Evolutionary conservation across 1,140 invertebrate genomes (phyloP).

Genomic region (Rhopalosiphum padi): DNA sequence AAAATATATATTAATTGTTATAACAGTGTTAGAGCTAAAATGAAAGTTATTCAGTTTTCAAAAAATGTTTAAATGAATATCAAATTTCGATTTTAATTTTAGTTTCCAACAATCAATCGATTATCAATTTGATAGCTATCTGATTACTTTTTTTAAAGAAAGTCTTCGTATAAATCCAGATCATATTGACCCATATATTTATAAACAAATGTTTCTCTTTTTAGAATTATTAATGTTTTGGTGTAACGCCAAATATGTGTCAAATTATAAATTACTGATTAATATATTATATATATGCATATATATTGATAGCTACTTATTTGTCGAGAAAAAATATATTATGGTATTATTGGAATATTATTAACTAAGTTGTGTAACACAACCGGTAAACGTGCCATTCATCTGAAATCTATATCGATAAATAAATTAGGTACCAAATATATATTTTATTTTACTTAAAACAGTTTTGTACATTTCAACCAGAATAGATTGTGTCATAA

Average conservation of each 20-base stretch:
- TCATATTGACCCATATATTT: slow-evolving; percentile 39
- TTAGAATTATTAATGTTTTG: slow-evolving; percentile 13
- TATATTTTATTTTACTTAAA: background rate
- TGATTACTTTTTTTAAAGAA: background rate
- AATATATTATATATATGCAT: too few species aligned
- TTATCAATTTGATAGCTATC: background rate
- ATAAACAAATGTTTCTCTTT: slow-evolving; percentile 18
- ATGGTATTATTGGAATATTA: background rate
- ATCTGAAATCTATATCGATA: background rate
- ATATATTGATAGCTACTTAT: background rate
- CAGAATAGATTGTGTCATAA: background rate
- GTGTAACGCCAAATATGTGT: slow-evolving; percentile 13
- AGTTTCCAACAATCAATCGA: background rate
- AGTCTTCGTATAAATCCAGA: background rate
- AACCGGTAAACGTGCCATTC: background rate
- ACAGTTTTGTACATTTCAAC: background rate
- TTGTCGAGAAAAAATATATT: background rate
- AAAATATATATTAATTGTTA: background rate
- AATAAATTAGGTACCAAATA: background rate
- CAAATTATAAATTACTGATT: background rate
- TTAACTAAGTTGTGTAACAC: background rate
- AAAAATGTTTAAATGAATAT: background rate
- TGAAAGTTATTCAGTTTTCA: background rate
- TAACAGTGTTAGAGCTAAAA: background rate
- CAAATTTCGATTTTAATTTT: too few species aligned